Base-by-base conservation (phyloP, 2,888 invertebrate species). In the Papilio elwesi region DNA sequence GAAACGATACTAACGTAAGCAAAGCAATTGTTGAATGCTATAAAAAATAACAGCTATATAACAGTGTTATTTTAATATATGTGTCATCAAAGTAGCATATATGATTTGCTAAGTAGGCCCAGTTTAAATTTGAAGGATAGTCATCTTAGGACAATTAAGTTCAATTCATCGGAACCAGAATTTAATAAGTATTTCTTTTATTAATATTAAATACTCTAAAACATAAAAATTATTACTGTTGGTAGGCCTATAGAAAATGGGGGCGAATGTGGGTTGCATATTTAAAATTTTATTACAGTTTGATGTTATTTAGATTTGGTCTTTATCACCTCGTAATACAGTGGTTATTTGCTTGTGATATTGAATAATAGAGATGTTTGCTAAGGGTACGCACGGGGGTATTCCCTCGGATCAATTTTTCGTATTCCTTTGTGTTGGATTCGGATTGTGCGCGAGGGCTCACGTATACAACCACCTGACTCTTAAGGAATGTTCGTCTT, bases 401-500 rank as follows among this genome's bases (percentile, higher is more conserved):
- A 86, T 85, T 86, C 84, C 87, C 83, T 75, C 75, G 82, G 83
- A 81, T 81, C 76, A 78, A 76, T 74, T 86, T 85, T 85, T 84
- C 77, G 74, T 74, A 67, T 51, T 74, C 76, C 80, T 84, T 88
- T 87, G 82, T 75, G 71, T 74, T 66, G 65, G 53, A 63, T 69
- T 73, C 68, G 71, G 68, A 49, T 13, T n/a, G 48, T 53, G 66
- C 59, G 74, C 70, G 49, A 59, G 48, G 52, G 73, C 75, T 78
- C 79, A 78, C 78, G 78, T 78, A 77, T 47, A 55, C 74, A 67
- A 70, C 53, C 72, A 78, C 76, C 77, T 78, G 78, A 76, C 67
- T 57, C 11, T 67, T 11, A 47, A 66, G 57, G 57, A 71, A 67
- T 71, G 63, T 63, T 65, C n/a, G 57, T 63, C 26, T 74, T 53